Evolutionary conservation across 1,140 invertebrate genomes (phyloP), one percentile per base, ranked within the genome.

Genomic region (Zaprionus africanus): DNA sequence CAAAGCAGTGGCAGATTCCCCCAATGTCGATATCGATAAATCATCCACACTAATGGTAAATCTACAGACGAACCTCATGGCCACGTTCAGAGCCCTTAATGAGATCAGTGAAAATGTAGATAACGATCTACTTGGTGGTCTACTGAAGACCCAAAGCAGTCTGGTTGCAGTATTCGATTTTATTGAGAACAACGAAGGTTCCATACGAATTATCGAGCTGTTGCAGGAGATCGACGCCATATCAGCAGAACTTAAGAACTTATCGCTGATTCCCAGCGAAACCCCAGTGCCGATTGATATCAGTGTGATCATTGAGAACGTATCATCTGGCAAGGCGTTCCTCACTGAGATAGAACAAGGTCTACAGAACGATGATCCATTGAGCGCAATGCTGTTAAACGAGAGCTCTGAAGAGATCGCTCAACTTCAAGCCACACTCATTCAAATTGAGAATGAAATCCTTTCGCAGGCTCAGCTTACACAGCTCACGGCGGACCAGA

Each of bases 161-260:
- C 57, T 92, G 15, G 73, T 92, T 4, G 71, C 76, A 0, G 85
- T 92, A 3, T 92, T 81, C 22, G 90, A 92, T 57, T 92, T 92
- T 34, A 92, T 92, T 36, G 91, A 92, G 49, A 80, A 83, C 7
- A 91, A 77, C 53, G 91, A 92, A 28, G 69, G 24, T 5, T 57
- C 60, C 11, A 74, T 92, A 54, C 70, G 90, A 7, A 85, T 91
- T 9, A 92, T 92, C 36, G 90, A 92, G 61, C 34, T 92, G 0
- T 28, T 92, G 1, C 91, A 92, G 28, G 91, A 92, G 74, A 80
- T 92, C 7, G 91, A 92, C 67, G 59, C 68, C n/a, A 79, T 92
- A 56, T 78, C 78, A 5, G 71, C 69, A 0, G 88, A 92, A 41
- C 36, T 92, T 1, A 91, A 73, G 22, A 60, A 57, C 7, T 34